Evolutionary conservation across 2,888 invertebrate genomes (phyloP).

Genomic region (Sericinus montela): DNA sequence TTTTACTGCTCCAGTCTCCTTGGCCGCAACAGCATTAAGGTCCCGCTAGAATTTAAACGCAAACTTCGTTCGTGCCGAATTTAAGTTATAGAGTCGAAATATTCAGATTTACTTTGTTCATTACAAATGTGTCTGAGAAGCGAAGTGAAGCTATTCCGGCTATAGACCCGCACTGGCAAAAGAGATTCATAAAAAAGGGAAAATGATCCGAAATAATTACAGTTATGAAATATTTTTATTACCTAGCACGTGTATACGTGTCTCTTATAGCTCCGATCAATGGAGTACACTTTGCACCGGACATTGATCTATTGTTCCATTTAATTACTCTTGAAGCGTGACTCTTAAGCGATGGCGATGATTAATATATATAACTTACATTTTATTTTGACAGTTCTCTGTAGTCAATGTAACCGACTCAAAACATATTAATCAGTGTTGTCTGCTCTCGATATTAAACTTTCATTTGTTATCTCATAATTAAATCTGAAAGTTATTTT

Average conservation of each 20-base stretch:
- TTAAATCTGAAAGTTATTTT: neutral
- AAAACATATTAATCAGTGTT: neutral
- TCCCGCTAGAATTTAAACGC: too few species aligned
- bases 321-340: constrained; percentile 16
- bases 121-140: too few species aligned
- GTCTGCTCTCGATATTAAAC: neutral
- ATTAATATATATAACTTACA: constrained; percentile 2
- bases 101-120: too few species aligned
- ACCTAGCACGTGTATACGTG: neutral
- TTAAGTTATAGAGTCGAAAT: too few species aligned
- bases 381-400: constrained; percentile 4
- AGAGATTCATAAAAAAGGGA: too few species aligned
- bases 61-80: too few species aligned
- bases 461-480: neutral
- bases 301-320: constrained; percentile 17
- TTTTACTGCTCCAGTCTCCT: too few species aligned
- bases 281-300: constrained; percentile 1
- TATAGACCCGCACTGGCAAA: too few species aligned
- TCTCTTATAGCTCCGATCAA: neutral
- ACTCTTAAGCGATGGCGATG: constrained; percentile 7
- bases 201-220: too few species aligned
- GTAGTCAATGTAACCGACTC: neutral
- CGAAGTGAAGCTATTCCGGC: too few species aligned
- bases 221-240: too few species aligned
- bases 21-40: too few species aligned